Percentiles rank a stretch among this genome's conserved stretches.
These are phyloP conservation scores for Catharus minimus DNA, from an alignment of 2,113 vertebrate genomes.

Conservation along the genomic window DNA sequence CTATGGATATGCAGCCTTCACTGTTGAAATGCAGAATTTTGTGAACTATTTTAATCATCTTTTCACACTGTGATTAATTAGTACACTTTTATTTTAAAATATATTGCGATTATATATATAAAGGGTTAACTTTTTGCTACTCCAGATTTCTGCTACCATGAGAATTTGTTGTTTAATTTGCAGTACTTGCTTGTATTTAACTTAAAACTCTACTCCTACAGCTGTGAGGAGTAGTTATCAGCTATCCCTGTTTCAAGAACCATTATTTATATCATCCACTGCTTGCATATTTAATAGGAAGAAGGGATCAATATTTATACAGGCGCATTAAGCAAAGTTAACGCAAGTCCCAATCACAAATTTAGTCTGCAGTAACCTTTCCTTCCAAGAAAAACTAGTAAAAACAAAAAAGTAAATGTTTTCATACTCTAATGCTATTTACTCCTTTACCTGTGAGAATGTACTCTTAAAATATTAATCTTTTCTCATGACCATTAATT, in stretches of 20 bases:
- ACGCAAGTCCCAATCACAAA: not conserved
- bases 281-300: not conserved
- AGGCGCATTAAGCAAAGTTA: not conserved
- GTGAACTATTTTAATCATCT: not conserved
- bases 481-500: not conserved
- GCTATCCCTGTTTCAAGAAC: not conserved
- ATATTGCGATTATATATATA: not conserved
- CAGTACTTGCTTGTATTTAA: not conserved
- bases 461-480: not conserved
- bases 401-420: not conserved
- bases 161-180: not conserved
- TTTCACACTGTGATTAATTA: not conserved
- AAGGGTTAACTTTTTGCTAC: not conserved
- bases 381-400: not conserved
- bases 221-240: not conserved
- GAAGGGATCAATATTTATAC: not conserved
- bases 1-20: not conserved
- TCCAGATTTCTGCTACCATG: not conserved
- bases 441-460: not conserved
- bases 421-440: not conserved
- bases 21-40: not conserved
- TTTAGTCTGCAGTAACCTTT: not conserved
- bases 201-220: not conserved
- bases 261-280: not conserved
- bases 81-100: not conserved